Evolutionary conservation across 2,113 vertebrate species (phyloP), one percentile per base, ranked within the genome.

Genomic region (Sisor rabdophorus): DNA sequence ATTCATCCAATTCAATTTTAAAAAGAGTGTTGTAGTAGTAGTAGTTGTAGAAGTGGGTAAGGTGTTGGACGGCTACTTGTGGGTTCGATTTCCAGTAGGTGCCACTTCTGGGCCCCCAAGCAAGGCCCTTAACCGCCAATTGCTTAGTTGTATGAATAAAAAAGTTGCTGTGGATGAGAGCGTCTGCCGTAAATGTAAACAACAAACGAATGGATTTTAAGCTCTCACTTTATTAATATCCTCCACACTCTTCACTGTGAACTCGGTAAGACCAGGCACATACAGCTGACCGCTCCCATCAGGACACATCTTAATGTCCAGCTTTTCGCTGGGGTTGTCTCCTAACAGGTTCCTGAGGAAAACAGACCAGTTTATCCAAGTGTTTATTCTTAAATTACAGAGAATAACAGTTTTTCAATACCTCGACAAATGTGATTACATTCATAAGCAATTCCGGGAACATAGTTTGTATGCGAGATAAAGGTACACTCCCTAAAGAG

Each of bases 221-320:
- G 13, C 12, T 12, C 67, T 73, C 58, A 98, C 97, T 94, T 92
- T 92, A 84, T 98, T 97, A 87, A 99, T 96, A 87, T 99, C 96
- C 20, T 94, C 94, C 17, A 96, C 93, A 0, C 93, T 95, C 83
- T 94, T 90, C 67, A 99, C 97, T 0, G 72, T 86, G 86, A 94
- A 89, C 87, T 95, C 91, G 0, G 93, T 96, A 82, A 99, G 91
- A 3, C 95, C 94, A 0, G 96, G 96, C 5, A 98, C 96, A 0
- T 98, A 97, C 6, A 98, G 93, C 85, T 97, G 95, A 17, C 97
- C 95, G 0, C 95, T 96, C 85, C 96, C 95, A 0, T 98, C 95
- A 0, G 96, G 96, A 48, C 95, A 96, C 87, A 99, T 90, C 84
- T 95, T 96, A 79, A 99, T 99, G 87, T 98, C 97, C 82, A 99